Conservation (phyloP, 2,797 vertebrate genomes). For the Moxostoma hubbsi region DNA sequence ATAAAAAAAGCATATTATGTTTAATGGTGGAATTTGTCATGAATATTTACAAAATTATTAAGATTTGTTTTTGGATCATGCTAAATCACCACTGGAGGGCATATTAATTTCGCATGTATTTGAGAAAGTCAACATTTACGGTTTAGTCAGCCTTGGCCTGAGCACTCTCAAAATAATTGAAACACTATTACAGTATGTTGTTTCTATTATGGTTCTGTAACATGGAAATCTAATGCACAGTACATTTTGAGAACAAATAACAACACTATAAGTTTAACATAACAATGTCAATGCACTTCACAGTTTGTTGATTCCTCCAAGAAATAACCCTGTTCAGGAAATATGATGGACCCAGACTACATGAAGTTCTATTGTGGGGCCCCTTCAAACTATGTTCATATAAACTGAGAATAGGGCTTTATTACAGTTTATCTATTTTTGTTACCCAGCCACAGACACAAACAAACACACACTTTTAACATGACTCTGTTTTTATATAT, state of each 20-base stretch:
- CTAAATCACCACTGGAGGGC: slow-evolving; percentile 68
- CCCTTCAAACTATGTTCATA: slow-evolving; percentile 27
- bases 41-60: slow-evolving; percentile 72
- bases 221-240: slow-evolving; percentile 23
- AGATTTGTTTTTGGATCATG: slow-evolving; percentile 72
- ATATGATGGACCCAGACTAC: slow-evolving; percentile 63
- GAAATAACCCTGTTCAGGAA: slow-evolving; percentile 63
- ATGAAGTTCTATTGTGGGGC: slow-evolving; percentile 25
- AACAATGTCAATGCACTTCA: slow-evolving; percentile 64
- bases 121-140: slow-evolving; percentile 82
- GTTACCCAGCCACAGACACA: slow-evolving; percentile 14
- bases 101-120: slow-evolving; percentile 80
- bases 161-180: slow-evolving; percentile 84
- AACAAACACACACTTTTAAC: background rate
- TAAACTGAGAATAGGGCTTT: slow-evolving; percentile 2
- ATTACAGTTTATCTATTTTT: background rate
- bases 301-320: slow-evolving; percentile 61
- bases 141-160: slow-evolving; percentile 79
- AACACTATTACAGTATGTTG: slow-evolving; percentile 75
- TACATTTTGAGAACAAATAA: slow-evolving; percentile 22
- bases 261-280: slow-evolving; percentile 49
- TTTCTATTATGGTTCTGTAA: slow-evolving; percentile 81
- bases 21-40: slow-evolving; percentile 70
- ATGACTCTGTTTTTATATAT: background rate
- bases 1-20: slow-evolving; percentile 61